These are phyloP conservation scores for Cheirogaleus medius DNA, from an alignment of 2,113 vertebrate genomes.

Conservation along the genomic window DNA sequence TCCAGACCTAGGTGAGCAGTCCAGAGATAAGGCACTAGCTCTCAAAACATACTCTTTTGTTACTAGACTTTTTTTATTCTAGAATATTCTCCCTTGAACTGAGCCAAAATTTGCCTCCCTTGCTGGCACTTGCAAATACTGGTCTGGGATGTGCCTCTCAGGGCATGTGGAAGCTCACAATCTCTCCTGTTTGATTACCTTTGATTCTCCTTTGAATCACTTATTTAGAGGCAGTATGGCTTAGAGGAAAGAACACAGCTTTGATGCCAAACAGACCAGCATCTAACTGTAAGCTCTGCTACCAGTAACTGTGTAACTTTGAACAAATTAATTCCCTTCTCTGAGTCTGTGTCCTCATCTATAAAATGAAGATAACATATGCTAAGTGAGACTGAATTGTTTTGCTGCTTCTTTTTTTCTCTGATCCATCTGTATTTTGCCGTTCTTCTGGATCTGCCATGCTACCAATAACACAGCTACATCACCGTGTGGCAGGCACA, in stretches of 20 bases:
- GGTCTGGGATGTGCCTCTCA: background rate
- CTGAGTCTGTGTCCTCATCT: background rate
- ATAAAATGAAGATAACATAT: background rate
- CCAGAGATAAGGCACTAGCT: background rate
- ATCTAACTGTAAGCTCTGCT: background rate
- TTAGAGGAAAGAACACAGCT: background rate
- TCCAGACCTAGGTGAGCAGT: background rate
- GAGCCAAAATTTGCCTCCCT: background rate
- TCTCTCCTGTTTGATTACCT: too few relatives aligned
- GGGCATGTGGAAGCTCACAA: too few relatives aligned
- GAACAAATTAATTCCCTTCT: background rate
- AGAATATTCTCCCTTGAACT: background rate
- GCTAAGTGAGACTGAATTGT: background rate
- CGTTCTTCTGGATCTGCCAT: background rate
- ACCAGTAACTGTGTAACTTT: background rate
- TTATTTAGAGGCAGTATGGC: background rate
- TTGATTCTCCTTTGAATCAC: too few relatives aligned
- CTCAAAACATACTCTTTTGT: background rate
- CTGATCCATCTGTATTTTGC: background rate
- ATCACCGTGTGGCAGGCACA: background rate
- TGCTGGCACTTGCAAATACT: background rate
- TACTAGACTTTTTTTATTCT: background rate
- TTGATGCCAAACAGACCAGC: background rate
- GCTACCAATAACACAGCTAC: background rate
- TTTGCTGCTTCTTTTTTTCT: background rate